phyloP scores from a whole-genome alignment of 2,797 vertebrate genomes.

The Lateolabrax maculatus region DNA sequence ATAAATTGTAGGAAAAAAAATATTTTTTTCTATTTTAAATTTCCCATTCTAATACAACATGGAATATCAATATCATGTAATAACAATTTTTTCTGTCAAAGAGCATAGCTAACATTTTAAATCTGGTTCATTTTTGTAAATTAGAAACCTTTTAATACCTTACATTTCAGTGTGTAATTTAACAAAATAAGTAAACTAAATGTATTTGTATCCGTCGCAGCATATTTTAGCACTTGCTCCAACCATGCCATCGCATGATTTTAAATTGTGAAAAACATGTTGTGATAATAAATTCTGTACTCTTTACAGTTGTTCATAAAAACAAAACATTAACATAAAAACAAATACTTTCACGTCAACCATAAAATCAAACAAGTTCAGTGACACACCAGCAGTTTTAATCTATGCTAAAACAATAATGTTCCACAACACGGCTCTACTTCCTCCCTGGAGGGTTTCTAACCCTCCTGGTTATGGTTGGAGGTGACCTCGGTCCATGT shows the following conservation, averaged over 20 bases:
- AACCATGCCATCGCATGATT: too few species aligned
- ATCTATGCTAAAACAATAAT: constrained; percentile 16
- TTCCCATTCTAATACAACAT: neutral
- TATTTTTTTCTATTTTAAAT: neutral
- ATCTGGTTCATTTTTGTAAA: neutral
- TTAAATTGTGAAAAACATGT: neutral
- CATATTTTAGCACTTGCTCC: neutral
- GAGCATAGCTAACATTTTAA: neutral
- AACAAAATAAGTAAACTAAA: too few species aligned
- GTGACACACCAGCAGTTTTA: constrained; percentile 7
- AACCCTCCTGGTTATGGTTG: constrained; percentile 37
- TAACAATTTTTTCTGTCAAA: too few species aligned
- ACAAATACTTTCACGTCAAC: neutral
- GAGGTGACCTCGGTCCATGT: constrained; percentile 66
- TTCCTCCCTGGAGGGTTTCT: constrained; percentile 22
- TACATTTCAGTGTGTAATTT: neutral
- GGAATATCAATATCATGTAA: too few species aligned
- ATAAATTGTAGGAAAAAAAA: constrained; percentile 3
- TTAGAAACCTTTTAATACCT: neutral
- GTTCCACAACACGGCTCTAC: constrained; percentile 3
- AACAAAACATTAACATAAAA: neutral
- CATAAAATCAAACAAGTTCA: constrained; percentile 10
- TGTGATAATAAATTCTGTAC: neutral
- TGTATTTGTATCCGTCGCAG: too few species aligned
- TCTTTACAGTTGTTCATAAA: neutral